These are phyloP conservation scores for Gymnoscopelus microlampas DNA, from an alignment of 2,797 vertebrate species.

Conservation along the genomic window DNA sequence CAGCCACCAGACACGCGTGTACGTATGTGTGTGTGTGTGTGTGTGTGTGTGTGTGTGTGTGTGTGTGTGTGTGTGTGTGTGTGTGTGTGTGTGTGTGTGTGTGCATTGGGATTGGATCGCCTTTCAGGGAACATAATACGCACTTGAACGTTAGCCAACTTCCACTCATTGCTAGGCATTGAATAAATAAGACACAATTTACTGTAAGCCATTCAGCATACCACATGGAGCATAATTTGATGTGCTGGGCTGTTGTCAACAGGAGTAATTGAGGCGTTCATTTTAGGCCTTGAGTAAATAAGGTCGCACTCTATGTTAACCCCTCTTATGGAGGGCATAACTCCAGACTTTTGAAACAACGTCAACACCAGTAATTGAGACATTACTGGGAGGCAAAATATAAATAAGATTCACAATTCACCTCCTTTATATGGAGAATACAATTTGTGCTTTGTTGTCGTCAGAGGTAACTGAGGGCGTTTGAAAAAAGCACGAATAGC, in stretches of 20 bases:
- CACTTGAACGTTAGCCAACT: no score
- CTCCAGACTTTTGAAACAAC: not conserved
- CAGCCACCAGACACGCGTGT: constrained; percentile 26
- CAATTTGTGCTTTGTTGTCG: constrained; percentile 16
- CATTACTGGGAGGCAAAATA: no score
- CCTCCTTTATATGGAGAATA: not conserved
- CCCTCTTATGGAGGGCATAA: no score
- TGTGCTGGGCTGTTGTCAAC: constrained; percentile 18
- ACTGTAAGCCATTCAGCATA: constrained; percentile 11
- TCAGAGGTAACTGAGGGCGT: constrained; percentile 37
- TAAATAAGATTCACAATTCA: not conserved
- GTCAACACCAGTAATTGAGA: not conserved
- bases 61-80: constrained; percentile 15
- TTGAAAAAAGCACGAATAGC: constrained; percentile 33
- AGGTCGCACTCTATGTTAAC: no score
- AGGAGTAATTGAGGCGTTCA: constrained; percentile 27
- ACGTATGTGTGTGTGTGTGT: constrained; percentile 20
- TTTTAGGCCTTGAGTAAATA: no score
- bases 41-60: constrained; percentile 6
- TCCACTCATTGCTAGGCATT: not conserved
- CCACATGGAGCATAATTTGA: constrained; percentile 30
- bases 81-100: constrained; percentile 6
- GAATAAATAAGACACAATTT: not conserved
- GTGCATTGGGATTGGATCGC: not conserved
- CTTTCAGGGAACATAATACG: no score